Base-by-base conservation (phyloP, 2,113 vertebrate genomes). In the Acrocephalus kingi region DNA sequence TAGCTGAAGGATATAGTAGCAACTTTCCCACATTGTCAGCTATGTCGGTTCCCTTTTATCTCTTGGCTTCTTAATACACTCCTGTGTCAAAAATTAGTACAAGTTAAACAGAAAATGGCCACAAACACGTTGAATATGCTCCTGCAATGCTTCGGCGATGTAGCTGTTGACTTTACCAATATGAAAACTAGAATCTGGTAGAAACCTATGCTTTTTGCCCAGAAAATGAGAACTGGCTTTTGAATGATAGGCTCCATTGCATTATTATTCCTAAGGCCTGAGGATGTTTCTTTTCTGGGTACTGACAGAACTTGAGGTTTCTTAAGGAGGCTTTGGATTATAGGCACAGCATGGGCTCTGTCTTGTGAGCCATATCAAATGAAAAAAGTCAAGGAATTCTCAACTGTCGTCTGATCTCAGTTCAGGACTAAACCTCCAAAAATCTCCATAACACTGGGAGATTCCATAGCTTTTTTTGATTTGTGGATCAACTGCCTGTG, bases 401-500 rank as follows among this genome's bases (percentile, higher is more conserved):
- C 48, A 58, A 49, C 52, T 91, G 71, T 68, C 0, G 0, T 94
- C 87, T 96, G 95, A 97, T 96, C 90, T 92, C 68, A 52, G 67
- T 84, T 93, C 80, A 95, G 48, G 52, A 77, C 33, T 94, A 92
- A 95, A 85, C 71, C 46, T 91, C 73, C 4, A 14, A 81, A 95
- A 94, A 93, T 73, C 90, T 93, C 87, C 48, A 15, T 82, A 90
- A 92, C 46, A 49, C 85, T 88, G 48, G 37, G 73, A 84, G 48
- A 91, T 74, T 91, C 89, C 72, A 24, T 56, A 68, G 73, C 45
- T 87, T 86, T 41, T 8, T 10, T 84, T 93, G 94, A 96, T 95
- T 92, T 94, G 67, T 94, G 89, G 87, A 95, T 97, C 96, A 96
- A 63, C 84, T 96, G 85, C 93, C 96, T 97, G 92, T 90, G 87